phyloP scores from a whole-genome alignment of 2,888 invertebrate genomes.

The Drosophila incognita region DNA sequence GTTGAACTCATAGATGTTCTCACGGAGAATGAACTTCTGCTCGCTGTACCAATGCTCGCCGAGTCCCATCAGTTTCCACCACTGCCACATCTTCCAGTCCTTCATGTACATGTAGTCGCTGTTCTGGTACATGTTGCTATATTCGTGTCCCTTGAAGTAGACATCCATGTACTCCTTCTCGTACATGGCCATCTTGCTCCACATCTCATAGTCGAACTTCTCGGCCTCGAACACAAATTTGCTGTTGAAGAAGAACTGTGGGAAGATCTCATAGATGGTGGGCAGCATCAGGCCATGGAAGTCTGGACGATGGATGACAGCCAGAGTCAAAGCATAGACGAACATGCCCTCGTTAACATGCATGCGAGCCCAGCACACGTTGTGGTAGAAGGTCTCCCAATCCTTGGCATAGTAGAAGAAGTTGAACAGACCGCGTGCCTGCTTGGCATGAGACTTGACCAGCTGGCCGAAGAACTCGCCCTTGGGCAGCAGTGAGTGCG shows the following conservation, averaged over 20 bases:
- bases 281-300: conserved; percentile 89
- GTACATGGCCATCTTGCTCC: conserved; percentile 84
- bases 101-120: conserved; percentile 74
- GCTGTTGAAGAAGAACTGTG: conserved; percentile 89
- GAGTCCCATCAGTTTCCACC: conserved; percentile 83
- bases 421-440: conserved; percentile 87
- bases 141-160: conserved; percentile 60
- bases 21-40: conserved; percentile 72
- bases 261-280: conserved; percentile 90
- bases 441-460: conserved; percentile 85
- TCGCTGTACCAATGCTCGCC: conserved; percentile 75
- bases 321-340: conserved; percentile 88
- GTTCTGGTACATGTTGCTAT: conserved; percentile 50
- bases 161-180: conserved; percentile 79
- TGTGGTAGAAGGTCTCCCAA: conserved; percentile 89
- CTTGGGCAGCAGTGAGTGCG: conserved; percentile 86
- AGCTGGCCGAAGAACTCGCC: conserved; percentile 87
- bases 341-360: conserved; percentile 90
- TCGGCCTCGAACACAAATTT: conserved; percentile 89
- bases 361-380: conserved; percentile 89
- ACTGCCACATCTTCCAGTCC: conserved; percentile 82
- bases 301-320: conserved; percentile 88
- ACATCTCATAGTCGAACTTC: conserved; percentile 86
- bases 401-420: conserved; percentile 89
- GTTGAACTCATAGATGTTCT: conserved; percentile 72